phyloP scores from a whole-genome alignment of 2,888 invertebrate genomes.

The Lochmaea crataegi region DNA sequence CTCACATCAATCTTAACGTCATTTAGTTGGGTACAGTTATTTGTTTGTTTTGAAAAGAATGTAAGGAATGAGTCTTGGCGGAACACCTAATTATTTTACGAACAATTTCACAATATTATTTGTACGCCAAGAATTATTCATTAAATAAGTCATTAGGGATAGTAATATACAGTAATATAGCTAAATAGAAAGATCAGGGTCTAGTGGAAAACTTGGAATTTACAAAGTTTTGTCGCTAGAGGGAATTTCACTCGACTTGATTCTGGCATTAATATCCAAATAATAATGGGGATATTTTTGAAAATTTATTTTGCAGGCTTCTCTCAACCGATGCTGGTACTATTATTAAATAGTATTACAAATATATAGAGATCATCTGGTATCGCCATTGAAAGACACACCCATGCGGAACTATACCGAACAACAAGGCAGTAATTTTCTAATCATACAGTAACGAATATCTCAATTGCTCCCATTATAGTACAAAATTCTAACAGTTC shows the following conservation, averaged over 20 bases:
- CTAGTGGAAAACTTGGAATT: no score
- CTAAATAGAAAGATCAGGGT: no score
- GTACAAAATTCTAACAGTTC: slow-evolving; percentile 22
- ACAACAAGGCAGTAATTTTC: slow-evolving; percentile 16
- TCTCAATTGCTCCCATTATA: slow-evolving; percentile 17
- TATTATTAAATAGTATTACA: background rate
- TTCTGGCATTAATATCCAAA: no score
- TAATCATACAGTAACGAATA: slow-evolving; percentile 19
- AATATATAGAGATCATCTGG: background rate
- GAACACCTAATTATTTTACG: slow-evolving; percentile 12
- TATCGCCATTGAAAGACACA: background rate
- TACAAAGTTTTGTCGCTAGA: no score
- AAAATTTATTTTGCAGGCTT: no score
- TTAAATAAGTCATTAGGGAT: background rate
- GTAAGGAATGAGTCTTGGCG: background rate
- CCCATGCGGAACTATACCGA: slow-evolving; percentile 8
- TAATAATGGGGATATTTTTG: no score
- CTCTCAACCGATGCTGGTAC: background rate
- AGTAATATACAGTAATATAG: background rate
- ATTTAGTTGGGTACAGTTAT: slow-evolving; percentile 1
- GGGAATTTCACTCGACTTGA: no score
- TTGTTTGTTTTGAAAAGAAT: background rate
- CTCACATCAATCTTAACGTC: background rate
- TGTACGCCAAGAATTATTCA: background rate
- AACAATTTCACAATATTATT: slow-evolving; percentile 5